phyloP scores from a whole-genome alignment of 2,113 vertebrate species.

The Agelaius tricolor region DNA sequence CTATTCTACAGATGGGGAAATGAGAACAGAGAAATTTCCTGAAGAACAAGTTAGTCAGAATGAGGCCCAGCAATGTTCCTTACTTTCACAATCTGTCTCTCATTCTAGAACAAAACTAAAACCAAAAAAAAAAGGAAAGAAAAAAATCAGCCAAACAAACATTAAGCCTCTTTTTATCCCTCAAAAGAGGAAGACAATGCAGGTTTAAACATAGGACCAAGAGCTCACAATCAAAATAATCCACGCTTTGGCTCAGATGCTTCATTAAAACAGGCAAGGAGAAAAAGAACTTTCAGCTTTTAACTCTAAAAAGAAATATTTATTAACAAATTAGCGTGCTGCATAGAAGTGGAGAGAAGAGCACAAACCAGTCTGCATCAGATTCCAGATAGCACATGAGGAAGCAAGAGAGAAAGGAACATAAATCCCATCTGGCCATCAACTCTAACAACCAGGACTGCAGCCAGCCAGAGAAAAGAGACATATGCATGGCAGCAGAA shows the following conservation, averaged over 20 bases:
- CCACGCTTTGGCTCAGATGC: neutral
- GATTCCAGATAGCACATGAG: slow-evolving; percentile 33
- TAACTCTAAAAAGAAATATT: neutral
- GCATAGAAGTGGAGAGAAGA: neutral
- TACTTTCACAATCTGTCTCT: slow-evolving; percentile 21
- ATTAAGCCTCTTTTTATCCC: neutral
- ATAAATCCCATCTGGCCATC: slow-evolving; percentile 57
- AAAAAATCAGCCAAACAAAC: neutral
- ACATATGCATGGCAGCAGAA: slow-evolving; percentile 52
- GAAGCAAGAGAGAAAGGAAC: slow-evolving; percentile 47
- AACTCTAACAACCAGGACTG: slow-evolving; percentile 38
- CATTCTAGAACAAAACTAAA: neutral
- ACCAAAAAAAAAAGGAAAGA: too few species aligned
- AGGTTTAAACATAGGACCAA: neutral
- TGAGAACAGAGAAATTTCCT: slow-evolving; percentile 38
- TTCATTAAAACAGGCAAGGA: neutral
- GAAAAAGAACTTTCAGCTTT: slow-evolving; percentile 5
- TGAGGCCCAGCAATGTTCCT: neutral
- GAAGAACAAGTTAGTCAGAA: slow-evolving; percentile 43
- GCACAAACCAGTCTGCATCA: slow-evolving; percentile 3
- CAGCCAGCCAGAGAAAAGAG: slow-evolving; percentile 36
- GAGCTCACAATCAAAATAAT: slow-evolving; percentile 1
- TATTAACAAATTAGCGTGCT: slow-evolving; percentile 11
- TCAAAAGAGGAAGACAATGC: neutral
- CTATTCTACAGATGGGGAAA: slow-evolving; percentile 36